Evolutionary conservation across 2,888 invertebrate species (phyloP), one percentile per base, ranked within the genome.

Genomic region (Orchestes rusci): DNA sequence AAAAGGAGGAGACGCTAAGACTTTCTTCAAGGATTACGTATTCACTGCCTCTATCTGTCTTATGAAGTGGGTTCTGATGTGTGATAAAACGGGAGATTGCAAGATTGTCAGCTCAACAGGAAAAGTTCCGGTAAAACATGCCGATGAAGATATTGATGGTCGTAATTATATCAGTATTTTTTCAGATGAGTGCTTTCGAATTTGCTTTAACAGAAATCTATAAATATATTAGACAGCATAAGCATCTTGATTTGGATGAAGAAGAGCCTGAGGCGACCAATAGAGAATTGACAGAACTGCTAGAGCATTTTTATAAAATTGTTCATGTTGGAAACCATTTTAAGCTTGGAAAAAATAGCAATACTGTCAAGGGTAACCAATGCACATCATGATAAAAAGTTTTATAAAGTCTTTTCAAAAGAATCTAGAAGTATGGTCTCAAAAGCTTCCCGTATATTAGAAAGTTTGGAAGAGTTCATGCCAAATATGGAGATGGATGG

Each of bases 1-100:
- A 33, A 74, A 78, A 53, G 62, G 62, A 28, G 73, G 74, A 5
- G 80, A 80, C 54, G 64, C 73, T 31, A 72, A 73, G 40, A 73
- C 72, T 16, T 83, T 84, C 59, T 63, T 75, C 42, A 75, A 76
- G 53, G 90, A 92, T 63, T 93, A 80, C 62, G 78, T 82, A 60
- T 70, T 82, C 39, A 89, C 88, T 2, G 84, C 88, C 2, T 86
- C 88, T 53, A 77, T 83, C 37, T 81, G 82, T 51, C 68, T 91
- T 40, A 65, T 92, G 28, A 82, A 82, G 59, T 84, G 76, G 70
- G 70, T 78, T 36, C 67, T 72, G 2, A 55, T 56, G 30, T 53
- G 48, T 13, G 53, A 47, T 38, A 48, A 45, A 4, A 58, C 53
- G 1, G 55, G 52, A 37, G 59, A 57, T 42, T 52, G 51, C 41